Evolutionary conservation across 2,797 vertebrate genomes (phyloP).

Genomic region (Manis crassicaudata): DNA sequence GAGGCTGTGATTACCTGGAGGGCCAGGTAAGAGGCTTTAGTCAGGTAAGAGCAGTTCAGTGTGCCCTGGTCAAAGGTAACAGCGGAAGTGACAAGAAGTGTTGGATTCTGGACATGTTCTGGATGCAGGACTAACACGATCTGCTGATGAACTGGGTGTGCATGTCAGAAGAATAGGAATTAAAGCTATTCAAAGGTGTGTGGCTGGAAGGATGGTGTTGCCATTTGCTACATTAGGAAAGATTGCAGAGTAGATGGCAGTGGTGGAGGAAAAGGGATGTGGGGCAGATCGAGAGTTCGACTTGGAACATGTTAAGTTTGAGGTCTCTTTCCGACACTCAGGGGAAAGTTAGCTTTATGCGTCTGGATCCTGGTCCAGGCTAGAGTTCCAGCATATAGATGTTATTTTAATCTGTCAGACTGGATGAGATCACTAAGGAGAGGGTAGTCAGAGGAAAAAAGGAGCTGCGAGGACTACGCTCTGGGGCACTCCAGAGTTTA

Average conservation of each 20-base stretch:
- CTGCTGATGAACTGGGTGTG: neutral
- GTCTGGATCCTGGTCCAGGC: neutral
- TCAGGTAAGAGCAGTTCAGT: neutral
- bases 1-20: neutral
- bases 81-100: neutral
- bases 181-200: neutral
- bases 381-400: neutral
- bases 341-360: neutral
- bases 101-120: neutral
- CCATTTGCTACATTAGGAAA: neutral
- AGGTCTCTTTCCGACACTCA: neutral
- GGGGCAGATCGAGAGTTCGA: neutral
- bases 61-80: neutral
- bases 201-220: neutral
- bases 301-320: neutral
- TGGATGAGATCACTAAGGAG: neutral
- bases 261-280: neutral
- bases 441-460: neutral
- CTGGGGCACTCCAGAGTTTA: neutral
- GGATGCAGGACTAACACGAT: neutral
- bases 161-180: neutral
- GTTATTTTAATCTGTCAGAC: neutral
- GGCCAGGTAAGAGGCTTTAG: neutral
- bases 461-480: neutral
- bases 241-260: neutral